Evolutionary conservation across 2,888 invertebrate genomes (phyloP).

Genomic region (Diloba caeruleocephala): DNA sequence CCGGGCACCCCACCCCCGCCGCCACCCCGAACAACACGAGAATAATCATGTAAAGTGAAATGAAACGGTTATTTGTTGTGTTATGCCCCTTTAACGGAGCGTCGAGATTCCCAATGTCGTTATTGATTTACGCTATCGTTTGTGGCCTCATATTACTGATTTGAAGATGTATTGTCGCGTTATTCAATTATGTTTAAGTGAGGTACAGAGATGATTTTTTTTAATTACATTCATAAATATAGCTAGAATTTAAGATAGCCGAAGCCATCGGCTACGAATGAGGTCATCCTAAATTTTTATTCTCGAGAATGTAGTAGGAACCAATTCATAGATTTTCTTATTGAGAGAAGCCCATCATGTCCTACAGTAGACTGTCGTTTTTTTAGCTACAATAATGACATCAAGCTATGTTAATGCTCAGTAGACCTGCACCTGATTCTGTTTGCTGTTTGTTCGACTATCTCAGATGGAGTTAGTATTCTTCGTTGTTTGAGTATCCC

Average conservation of each 20-base stretch:
- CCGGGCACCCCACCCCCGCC: slow-evolving; percentile 63
- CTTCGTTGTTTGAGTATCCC: no score
- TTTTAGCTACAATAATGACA: no score
- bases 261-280: background rate
- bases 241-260: background rate
- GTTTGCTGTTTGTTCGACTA: no score
- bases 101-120: slow-evolving; percentile 74
- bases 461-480: no score
- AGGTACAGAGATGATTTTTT: background rate
- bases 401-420: no score
- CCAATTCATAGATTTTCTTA: no score
- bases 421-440: no score
- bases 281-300: no score
- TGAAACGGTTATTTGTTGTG: slow-evolving; percentile 89
- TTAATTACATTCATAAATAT: background rate
- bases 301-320: no score
- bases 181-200: slow-evolving; percentile 29
- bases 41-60: slow-evolving; percentile 89
- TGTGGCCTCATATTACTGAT: slow-evolving; percentile 67
- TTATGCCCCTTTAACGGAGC: slow-evolving; percentile 83
- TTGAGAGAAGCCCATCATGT: no score
- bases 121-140: slow-evolving; percentile 79
- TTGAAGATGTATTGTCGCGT: slow-evolving; percentile 51
- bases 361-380: no score
- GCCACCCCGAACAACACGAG: slow-evolving; percentile 77